Conservation (phyloP, 2,797 vertebrate genomes). For the Leucoraja ocellata region DNA sequence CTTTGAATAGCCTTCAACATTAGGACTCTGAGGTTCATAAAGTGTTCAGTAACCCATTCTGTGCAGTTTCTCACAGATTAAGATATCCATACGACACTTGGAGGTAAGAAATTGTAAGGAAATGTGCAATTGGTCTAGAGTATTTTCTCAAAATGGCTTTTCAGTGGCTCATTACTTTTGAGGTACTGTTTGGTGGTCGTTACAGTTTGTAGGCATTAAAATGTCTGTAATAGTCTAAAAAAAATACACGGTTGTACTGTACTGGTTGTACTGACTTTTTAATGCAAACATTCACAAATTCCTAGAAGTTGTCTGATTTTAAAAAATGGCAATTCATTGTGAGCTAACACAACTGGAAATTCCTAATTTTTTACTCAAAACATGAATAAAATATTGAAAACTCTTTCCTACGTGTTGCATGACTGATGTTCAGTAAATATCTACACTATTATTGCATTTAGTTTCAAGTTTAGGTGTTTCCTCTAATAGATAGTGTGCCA, state of each 20-base stretch:
- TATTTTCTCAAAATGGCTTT: too few relatives aligned
- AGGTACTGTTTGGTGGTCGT: too few relatives aligned
- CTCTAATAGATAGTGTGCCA: background rate
- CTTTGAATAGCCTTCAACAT: background rate
- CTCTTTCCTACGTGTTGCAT: background rate
- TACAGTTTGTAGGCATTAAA: too few relatives aligned
- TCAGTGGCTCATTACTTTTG: too few relatives aligned
- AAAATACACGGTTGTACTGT: too few relatives aligned
- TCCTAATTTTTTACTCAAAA: background rate
- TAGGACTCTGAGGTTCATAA: background rate
- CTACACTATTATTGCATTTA: background rate
- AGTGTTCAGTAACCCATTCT: too few relatives aligned
- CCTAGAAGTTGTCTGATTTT: background rate
- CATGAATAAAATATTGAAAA: background rate
- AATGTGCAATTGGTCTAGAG: too few relatives aligned
- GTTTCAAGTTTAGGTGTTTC: background rate
- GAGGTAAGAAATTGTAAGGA: too few relatives aligned
- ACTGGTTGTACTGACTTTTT: background rate
- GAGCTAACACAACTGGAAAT: background rate
- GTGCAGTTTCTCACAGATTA: too few relatives aligned
- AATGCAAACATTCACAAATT: background rate
- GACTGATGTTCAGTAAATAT: background rate
- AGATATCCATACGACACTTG: too few relatives aligned
- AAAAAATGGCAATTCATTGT: background rate
- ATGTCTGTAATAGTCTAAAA: too few relatives aligned